Percentiles rank a stretch among this genome's conserved stretches.
Conservation (phyloP, 2,888 invertebrate species). For the Callyntrura sp. region DNA sequence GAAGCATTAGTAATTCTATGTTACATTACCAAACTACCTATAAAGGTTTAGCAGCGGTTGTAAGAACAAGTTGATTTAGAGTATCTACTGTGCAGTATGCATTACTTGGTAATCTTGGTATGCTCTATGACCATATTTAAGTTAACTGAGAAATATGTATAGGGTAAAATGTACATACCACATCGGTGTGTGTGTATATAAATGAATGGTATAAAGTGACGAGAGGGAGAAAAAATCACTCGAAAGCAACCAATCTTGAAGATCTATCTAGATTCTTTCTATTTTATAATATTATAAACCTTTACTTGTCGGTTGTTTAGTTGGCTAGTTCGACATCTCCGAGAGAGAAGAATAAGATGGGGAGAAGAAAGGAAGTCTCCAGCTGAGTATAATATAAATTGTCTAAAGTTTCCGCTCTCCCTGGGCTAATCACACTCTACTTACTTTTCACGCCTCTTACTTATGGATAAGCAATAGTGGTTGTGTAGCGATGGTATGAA, state of each 20-base stretch:
- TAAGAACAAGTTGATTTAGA: no score
- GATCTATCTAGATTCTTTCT: conserved; percentile 48
- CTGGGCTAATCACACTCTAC: conserved; percentile 65
- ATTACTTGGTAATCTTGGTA: no score
- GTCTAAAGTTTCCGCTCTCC: conserved; percentile 70
- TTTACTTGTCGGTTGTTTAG: not conserved
- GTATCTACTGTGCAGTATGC: no score
- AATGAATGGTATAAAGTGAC: not conserved
- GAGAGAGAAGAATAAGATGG: not conserved
- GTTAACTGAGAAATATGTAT: no score
- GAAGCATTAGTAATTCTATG: no score
- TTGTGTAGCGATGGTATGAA: not conserved
- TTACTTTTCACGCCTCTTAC: conserved; percentile 50
- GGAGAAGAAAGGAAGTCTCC: conserved; percentile 60
- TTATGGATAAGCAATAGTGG: conserved; percentile 4
- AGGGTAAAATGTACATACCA: no score
- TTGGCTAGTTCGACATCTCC: conserved; percentile 44
- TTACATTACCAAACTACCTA: no score
- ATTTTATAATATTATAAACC: conserved; percentile 36
- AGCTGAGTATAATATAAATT: conserved; percentile 69
- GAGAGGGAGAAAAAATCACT: no score
- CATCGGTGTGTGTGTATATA: not conserved
- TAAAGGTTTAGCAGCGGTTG: no score
- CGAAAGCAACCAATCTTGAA: not conserved
- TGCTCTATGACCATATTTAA: no score